Evolutionary conservation across 2,797 vertebrate species (phyloP).

Genomic region (Eulemur albifrons): DNA sequence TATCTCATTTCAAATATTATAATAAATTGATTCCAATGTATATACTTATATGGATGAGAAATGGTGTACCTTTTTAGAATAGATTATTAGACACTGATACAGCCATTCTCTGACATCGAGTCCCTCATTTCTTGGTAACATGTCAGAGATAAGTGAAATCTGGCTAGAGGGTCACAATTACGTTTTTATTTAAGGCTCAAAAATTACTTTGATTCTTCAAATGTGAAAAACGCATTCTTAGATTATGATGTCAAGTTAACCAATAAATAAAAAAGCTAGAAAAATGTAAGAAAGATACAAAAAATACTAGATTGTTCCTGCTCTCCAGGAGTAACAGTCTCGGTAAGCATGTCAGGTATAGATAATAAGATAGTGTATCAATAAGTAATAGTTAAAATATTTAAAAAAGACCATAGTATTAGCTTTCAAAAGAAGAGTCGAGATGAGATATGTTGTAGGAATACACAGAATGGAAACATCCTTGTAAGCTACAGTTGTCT

Average conservation of each 20-base stretch:
- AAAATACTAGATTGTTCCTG: not conserved
- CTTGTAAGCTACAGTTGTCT: not conserved
- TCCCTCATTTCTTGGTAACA: not conserved
- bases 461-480: not conserved
- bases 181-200: not conserved
- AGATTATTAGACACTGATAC: not conserved
- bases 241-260: not conserved
- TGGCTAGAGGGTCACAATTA: not conserved
- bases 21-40: not conserved
- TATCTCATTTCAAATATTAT: not conserved
- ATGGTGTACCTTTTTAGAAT: not conserved
- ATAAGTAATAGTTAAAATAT: not conserved
- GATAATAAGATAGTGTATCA: not conserved
- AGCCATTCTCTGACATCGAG: rapidly evolving
- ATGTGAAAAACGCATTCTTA: not conserved
- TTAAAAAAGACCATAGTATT: not conserved
- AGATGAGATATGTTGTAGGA: not conserved
- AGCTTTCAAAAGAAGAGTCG: not conserved
- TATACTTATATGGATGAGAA: not conserved
- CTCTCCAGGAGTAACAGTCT: not conserved
- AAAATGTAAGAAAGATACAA: not conserved
- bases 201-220: not conserved
- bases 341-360: not conserved
- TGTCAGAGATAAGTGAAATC: not conserved
- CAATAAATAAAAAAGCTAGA: not conserved